phyloP scores from a whole-genome alignment of 2,888 invertebrate species.

The Eupithecia pulchellata region DNA sequence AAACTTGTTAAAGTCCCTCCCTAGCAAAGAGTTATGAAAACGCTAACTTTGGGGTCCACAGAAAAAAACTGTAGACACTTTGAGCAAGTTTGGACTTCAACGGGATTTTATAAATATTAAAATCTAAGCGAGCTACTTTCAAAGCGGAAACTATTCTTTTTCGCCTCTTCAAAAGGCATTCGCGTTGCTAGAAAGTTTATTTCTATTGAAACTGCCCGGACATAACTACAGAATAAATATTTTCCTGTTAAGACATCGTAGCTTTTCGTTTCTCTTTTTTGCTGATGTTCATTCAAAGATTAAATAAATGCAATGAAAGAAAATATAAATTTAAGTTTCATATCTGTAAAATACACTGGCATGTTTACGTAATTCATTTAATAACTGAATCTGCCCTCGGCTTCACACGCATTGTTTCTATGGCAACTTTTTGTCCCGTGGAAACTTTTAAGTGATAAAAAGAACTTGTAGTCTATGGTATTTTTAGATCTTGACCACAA shows the following conservation, averaged over 20 bases:
- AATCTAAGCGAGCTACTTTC: constrained; percentile 68
- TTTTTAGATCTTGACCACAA: background rate
- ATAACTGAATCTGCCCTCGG: background rate
- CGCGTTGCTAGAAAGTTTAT: constrained; percentile 54
- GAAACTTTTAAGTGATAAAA: background rate
- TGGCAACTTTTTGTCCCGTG: background rate
- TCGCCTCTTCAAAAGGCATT: constrained; percentile 61
- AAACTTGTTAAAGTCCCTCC: constrained; percentile 75
- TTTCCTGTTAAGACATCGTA: constrained; percentile 25
- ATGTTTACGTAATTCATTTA: background rate
- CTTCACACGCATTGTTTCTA: background rate
- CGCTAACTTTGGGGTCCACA: constrained; percentile 72
- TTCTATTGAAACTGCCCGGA: constrained; percentile 41
- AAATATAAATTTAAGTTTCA: background rate
- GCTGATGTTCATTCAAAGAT: background rate
- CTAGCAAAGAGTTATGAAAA: constrained; percentile 80
- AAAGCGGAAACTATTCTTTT: constrained; percentile 68
- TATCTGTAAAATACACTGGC: background rate
- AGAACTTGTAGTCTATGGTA: background rate
- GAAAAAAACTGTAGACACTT: constrained; percentile 69
- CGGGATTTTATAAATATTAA: constrained; percentile 77
- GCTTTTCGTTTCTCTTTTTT: constrained; percentile 10
- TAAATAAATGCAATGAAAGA: background rate
- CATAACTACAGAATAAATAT: constrained; percentile 42
- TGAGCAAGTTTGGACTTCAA: constrained; percentile 69